Evolutionary conservation across 2,113 vertebrate species (phyloP).

Genomic region (Petaurus breviceps): DNA sequence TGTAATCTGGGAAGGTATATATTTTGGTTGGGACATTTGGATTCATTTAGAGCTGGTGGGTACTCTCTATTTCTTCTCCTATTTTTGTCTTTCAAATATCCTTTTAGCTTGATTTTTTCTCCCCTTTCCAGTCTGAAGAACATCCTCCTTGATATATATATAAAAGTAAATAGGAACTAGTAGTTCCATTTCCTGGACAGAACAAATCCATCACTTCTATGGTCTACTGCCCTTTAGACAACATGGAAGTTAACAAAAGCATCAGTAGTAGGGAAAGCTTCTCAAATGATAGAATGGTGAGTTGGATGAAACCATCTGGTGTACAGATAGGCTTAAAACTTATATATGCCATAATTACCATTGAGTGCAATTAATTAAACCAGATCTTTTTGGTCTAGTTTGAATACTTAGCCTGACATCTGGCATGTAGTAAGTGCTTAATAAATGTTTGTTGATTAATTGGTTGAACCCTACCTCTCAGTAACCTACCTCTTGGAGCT

Average conservation of each 20-base stretch:
- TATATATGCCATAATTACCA: not conserved
- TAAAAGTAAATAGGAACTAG: not conserved
- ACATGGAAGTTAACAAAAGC: not conserved
- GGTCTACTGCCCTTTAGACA: not conserved
- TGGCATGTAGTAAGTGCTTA: not conserved
- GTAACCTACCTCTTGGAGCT: not conserved
- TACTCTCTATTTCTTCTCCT: not conserved
- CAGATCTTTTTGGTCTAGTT: not conserved
- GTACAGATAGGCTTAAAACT: not conserved
- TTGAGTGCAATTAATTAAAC: not conserved
- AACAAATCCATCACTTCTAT: not conserved
- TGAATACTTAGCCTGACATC: not conserved
- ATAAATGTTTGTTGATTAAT: not conserved
- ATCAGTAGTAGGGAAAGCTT: not conserved
- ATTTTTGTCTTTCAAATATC: not conserved
- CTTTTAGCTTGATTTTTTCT: not conserved
- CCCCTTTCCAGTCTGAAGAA: not conserved
- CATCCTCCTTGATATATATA: not conserved
- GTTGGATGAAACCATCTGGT: not conserved
- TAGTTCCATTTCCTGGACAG: not conserved
- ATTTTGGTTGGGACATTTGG: not conserved
- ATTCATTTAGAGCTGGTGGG: not conserved
- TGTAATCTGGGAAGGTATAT: not conserved
- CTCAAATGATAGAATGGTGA: not conserved
- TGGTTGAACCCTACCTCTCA: not conserved